These are phyloP conservation scores for Microtus ochrogaster DNA, from an alignment of 2,113 vertebrate species.

Conservation along the genomic window DNA sequence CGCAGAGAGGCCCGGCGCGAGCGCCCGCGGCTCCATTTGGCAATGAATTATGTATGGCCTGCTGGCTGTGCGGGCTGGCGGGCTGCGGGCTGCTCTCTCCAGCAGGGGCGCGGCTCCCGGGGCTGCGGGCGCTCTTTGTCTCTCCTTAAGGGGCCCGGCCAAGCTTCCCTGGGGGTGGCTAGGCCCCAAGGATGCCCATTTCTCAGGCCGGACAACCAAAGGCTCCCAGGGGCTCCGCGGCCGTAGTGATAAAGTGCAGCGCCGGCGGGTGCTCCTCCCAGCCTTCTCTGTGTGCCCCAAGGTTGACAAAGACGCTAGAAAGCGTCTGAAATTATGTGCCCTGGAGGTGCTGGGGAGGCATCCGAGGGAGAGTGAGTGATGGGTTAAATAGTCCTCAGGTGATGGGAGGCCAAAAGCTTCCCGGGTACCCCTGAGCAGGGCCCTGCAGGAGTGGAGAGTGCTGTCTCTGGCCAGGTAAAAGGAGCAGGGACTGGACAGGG, in stretches of 20 bases:
- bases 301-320: not conserved
- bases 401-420: not conserved
- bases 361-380: not conserved
- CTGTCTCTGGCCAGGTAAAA: not conserved
- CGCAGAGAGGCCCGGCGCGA: not conserved
- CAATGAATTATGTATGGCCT: constrained; percentile 83
- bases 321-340: not conserved
- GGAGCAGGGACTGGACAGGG: not conserved
- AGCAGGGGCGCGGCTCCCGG: not conserved
- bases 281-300: not conserved
- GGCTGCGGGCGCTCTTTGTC: constrained; percentile 10
- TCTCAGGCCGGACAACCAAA: constrained; percentile 43
- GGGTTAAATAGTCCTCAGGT: too few relatives aligned
- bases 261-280: too few relatives aligned
- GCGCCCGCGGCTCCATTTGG: constrained; percentile 70
- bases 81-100: constrained; percentile 19
- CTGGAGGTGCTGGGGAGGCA: not conserved
- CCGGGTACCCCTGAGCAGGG: not conserved
- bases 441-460: not conserved
- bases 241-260: not conserved
- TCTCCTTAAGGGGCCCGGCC: not conserved
- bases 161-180: not conserved
- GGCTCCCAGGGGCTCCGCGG: not conserved
- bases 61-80: constrained; percentile 66
- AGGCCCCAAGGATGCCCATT: constrained; percentile 27